Evolutionary conservation across 2,113 vertebrate species (phyloP), one percentile per base, ranked within the genome.

Genomic region (Turnix velox): DNA sequence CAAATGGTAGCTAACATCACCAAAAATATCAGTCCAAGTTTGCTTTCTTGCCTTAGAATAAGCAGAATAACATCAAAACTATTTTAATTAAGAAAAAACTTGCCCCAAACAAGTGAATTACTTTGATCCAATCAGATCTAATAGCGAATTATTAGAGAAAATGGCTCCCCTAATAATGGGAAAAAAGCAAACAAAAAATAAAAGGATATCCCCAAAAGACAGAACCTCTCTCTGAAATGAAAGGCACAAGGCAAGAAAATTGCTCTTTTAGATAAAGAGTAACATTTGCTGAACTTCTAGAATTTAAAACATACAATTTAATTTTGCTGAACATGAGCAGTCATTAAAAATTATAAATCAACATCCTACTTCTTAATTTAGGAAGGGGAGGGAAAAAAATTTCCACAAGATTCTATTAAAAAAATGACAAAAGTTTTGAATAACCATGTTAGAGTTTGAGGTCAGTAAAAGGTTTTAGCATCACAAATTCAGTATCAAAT

Each of bases 311-410:
- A 5, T 14, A 48, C 28, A 68, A 62, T 37, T 80, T 22, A 30
- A 28, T 73, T 77, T 62, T 78, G 28, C 33, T 78, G 7, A 80
- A 52, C 31, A 40, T 0, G 1, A 72, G 12, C 6, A 58, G 25
- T 25, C 48, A 67, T 25, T n/a, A 62, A 71, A 37, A 74, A 49
- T 4, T n/a, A 55, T 2, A 40, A 76, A 57, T 12, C 52, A 57
- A 46, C 7, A 9, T 25, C 59, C n/a, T 65, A 58, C 11, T 72
- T 46, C 22, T 43, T 63, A 66, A 37, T 75, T 79, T 35, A 54
- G 10, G 12, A 6, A 4, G 4, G 23, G 2, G 16, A 11, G 4
- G 5, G 6, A 33, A 27, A n/a, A 59, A 40, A 28, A 9, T 10
- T n/a, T n/a, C n/a, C 22, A 69, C 6, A 72, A 69, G n/a, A n/a